Base-by-base conservation (phyloP, 2,888 invertebrate genomes). In the Pyrrhosoma nymphula region DNA sequence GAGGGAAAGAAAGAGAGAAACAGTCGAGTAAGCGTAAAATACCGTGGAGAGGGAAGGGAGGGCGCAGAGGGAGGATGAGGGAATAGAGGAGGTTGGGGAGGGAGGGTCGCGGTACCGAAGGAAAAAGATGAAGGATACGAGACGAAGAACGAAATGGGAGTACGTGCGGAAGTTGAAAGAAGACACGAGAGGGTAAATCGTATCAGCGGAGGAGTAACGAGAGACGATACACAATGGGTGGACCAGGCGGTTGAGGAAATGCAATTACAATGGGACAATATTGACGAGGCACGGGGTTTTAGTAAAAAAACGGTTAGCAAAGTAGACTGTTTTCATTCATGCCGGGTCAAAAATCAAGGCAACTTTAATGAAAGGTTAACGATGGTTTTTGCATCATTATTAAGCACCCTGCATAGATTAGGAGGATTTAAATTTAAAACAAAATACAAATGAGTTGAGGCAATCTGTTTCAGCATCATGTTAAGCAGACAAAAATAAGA, bases 81-180 rank as follows among this genome's bases (percentile, higher is more conserved):
- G 60, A 60, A 20, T 1, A n/a, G 69, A n/a, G 26, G 20, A 69
- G 69, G 26, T 26, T 26, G n/a, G n/a, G 26, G 20, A 69, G 26
- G 69, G 69, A 69, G 69, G 69, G 69, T 69, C n/a, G n/a, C 0
- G 69, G 12, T 26, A 26, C 56, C 89, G 55, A 90, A 35, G 35
- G 60, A 63, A 60, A 56, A 63, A 35, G 63, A 23, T 16, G 60
- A 26, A 88, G 39, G 88, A 16, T 39, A 26, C 35, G 23, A 30
- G 39, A 12, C 20, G 18, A 88, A 55, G 89, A 56, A 56, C 55
- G 47, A 89, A 89, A n/a, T 56, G 55, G 89, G 56, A n/a, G 39
- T 39, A 93, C 69, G 47, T 69, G 35, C n/a, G 93, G 47, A n/a
- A 93, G 69, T 75, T 47, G n/a, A 47, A 47, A 69, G 93, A 93